A percentile compares a stretch with the other conserved stretches of the same genome.
Conservation (phyloP, 2,113 vertebrate genomes). For the Esox niger region DNA sequence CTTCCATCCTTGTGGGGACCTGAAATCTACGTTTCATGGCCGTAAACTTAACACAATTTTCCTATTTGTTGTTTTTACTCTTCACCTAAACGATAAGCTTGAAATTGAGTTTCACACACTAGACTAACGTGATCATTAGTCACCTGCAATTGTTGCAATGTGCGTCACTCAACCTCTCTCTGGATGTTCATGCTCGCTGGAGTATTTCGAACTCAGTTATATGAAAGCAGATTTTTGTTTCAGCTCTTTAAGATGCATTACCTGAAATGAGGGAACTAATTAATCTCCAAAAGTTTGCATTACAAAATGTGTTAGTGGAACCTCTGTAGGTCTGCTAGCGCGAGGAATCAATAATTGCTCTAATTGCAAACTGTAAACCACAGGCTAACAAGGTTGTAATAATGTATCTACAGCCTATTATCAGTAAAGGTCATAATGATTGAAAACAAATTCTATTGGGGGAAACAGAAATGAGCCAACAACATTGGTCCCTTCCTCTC, state of each 20-base stretch:
- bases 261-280: background rate
- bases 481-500: slow-evolving; percentile 49
- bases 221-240: slow-evolving; percentile 56
- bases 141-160: slow-evolving; percentile 46
- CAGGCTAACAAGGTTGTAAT: background rate
- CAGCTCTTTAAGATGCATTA: slow-evolving; percentile 19
- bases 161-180: slow-evolving; percentile 38
- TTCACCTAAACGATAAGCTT: no score
- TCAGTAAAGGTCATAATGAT: slow-evolving; percentile 22
- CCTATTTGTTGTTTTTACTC: no score
- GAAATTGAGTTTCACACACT: no score
- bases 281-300: no score
- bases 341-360: no score
- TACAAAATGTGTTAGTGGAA: no score
- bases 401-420: background rate
- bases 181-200: slow-evolving; percentile 52
- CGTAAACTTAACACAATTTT: no score
- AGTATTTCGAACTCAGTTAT: slow-evolving; percentile 51
- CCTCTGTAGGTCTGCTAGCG: no score
- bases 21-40: no score
- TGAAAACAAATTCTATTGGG: slow-evolving; percentile 25
- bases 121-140: slow-evolving; percentile 56
- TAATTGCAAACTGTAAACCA: no score
- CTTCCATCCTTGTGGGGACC: no score
- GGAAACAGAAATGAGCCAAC: slow-evolving; percentile 39